Evolutionary conservation across 2,797 vertebrate genomes (phyloP).

Genomic region (Artibeus lituratus): DNA sequence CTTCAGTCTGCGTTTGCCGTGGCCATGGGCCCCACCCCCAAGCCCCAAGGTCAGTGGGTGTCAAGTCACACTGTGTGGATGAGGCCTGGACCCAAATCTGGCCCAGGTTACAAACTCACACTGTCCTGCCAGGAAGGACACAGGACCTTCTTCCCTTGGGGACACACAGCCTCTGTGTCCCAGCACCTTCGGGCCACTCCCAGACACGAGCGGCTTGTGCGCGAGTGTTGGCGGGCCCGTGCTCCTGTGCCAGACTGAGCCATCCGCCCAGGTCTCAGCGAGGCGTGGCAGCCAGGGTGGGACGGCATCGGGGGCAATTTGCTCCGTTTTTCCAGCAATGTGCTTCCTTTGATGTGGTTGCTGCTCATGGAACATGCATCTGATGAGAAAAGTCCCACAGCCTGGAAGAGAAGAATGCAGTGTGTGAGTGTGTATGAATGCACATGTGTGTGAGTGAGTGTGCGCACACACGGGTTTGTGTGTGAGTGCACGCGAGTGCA

Average conservation of each 20-base stretch:
- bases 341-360: slow-evolving; percentile 80
- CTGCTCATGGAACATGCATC: slow-evolving; percentile 68
- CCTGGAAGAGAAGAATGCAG: slow-evolving; percentile 67
- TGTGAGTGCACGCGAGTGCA: background rate
- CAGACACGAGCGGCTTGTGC: accelerated
- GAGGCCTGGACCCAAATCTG: background rate
- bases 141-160: background rate
- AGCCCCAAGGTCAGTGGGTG: background rate
- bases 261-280: slow-evolving; percentile 68
- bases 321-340: slow-evolving; percentile 75
- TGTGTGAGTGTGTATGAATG: slow-evolving; percentile 14
- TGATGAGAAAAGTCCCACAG: slow-evolving; percentile 74
- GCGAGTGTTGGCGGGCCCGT: background rate
- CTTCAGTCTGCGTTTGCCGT: background rate
- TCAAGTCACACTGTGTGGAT: background rate
- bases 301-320: slow-evolving; percentile 76
- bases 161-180: accelerated
- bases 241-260: slow-evolving; percentile 26
- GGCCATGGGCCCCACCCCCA: background rate
- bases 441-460: too few species aligned
- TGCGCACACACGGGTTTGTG: too few species aligned
- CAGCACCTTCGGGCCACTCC: background rate
- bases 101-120: background rate
- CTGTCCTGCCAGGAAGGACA: background rate
- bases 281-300: slow-evolving; percentile 71